Percentiles rank a stretch among this genome's conserved stretches.
phyloP scores from a whole-genome alignment of 2,113 vertebrate genomes.

The Hipposideros armiger region DNA sequence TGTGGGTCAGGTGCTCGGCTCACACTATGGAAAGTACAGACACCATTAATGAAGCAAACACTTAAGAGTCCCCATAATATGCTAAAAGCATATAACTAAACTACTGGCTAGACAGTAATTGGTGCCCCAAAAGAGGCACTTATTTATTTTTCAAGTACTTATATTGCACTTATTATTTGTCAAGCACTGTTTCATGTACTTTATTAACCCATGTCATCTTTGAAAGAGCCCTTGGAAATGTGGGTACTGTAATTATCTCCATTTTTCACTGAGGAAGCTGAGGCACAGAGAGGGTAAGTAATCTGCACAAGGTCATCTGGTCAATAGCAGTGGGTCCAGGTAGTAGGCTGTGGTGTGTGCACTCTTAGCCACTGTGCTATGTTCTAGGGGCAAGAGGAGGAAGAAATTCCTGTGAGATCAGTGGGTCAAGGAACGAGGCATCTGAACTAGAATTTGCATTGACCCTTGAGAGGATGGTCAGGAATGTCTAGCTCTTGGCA shows the following conservation, averaged over 20 bases:
- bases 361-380: neutral
- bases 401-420: neutral
- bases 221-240: neutral
- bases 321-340: neutral
- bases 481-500: neutral
- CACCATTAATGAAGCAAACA: neutral
- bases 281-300: neutral
- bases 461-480: neutral
- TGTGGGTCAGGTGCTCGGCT: neutral
- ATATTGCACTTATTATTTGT: neutral
- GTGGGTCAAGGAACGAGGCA: neutral
- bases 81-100: neutral
- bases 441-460: neutral
- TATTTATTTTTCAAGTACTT: slow-evolving; percentile 25
- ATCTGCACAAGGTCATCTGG: neutral
- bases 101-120: neutral
- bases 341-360: neutral
- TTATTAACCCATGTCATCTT: neutral
- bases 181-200: neutral
- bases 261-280: neutral
- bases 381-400: neutral
- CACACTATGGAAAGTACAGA: neutral
- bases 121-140: neutral
- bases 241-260: neutral
- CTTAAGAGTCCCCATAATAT: neutral